phyloP scores from a whole-genome alignment of 2,113 vertebrate genomes.

The Ploceus nigricollis region DNA sequence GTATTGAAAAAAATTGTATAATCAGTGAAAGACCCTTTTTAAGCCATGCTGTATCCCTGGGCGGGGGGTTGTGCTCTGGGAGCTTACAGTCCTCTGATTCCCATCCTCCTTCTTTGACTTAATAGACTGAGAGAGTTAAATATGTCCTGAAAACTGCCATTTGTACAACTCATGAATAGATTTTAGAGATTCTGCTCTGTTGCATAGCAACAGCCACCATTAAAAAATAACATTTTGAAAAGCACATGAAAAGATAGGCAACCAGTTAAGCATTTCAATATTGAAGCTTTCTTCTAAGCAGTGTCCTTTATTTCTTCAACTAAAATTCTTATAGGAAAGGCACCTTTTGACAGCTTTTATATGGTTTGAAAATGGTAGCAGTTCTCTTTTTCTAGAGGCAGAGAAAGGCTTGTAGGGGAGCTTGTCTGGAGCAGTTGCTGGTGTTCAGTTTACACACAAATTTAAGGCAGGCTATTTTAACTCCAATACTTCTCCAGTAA shows the following conservation, averaged over 20 bases:
- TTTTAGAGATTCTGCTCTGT: constrained; percentile 31
- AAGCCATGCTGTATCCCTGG: not conserved
- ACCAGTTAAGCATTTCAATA: not conserved
- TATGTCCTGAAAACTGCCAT: constrained; percentile 16
- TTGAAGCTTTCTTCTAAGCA: not conserved
- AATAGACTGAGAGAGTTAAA: constrained; percentile 13
- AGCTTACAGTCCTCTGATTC: not conserved
- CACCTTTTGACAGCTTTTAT: not conserved
- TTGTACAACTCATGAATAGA: constrained; percentile 33
- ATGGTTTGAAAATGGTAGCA: not conserved
- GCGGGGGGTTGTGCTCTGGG: not conserved
- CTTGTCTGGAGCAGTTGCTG: not conserved
- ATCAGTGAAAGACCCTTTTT: not conserved
- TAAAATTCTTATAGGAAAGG: not conserved
- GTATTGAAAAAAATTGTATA: not conserved
- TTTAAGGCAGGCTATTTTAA: not conserved
- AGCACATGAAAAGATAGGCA: not conserved
- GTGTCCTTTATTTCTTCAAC: not conserved
- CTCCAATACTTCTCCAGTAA: not conserved
- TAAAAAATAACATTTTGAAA: constrained; percentile 22
- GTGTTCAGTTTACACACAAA: not conserved
- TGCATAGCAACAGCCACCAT: constrained; percentile 45
- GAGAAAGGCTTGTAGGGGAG: not conserved
- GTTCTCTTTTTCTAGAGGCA: not conserved
- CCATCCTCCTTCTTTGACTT: not conserved